A percentile compares a stretch with the other conserved stretches of the same genome.
phyloP scores from a whole-genome alignment of 1,140 invertebrate genomes.

The Drosophila nasuta region DNA sequence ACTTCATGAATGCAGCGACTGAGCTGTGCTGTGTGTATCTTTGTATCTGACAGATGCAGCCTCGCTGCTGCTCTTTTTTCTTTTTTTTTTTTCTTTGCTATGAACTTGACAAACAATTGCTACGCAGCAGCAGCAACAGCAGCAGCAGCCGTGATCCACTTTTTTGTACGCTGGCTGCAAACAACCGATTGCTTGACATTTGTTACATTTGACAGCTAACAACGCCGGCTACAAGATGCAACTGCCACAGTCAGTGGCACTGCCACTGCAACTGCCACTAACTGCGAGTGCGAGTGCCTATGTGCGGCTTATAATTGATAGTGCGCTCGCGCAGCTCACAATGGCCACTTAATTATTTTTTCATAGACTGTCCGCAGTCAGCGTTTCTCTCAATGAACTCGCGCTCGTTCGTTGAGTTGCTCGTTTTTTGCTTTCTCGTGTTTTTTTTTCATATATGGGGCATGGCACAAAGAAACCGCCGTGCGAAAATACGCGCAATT shows the following conservation, averaged over 20 bases:
- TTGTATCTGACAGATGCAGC: slow-evolving; percentile 74
- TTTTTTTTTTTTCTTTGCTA: slow-evolving; percentile 56
- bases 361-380: slow-evolving; percentile 52
- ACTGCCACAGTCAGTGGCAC: slow-evolving; percentile 15
- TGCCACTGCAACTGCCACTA: slow-evolving; percentile 23
- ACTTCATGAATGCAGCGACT: slow-evolving; percentile 77
- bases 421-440: slow-evolving; percentile 27
- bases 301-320: slow-evolving; percentile 68
- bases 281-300: slow-evolving; percentile 29
- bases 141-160: slow-evolving; percentile 68
- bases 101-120: slow-evolving; percentile 81
- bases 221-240: slow-evolving; percentile 74
- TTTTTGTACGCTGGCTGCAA: slow-evolving; percentile 53
- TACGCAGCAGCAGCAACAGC: slow-evolving; percentile 22
- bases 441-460: slow-evolving; percentile 21
- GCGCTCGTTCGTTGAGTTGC: slow-evolving; percentile 29
- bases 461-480: slow-evolving; percentile 73
- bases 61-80: slow-evolving; percentile 23
- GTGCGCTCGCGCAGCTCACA: slow-evolving; percentile 51
- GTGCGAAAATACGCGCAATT: slow-evolving; percentile 82
- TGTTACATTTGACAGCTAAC: slow-evolving; percentile 83
- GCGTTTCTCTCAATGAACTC: slow-evolving; percentile 68
- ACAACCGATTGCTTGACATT: slow-evolving; percentile 70
- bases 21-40: slow-evolving; percentile 25
- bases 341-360: slow-evolving; percentile 81